These are phyloP conservation scores for Leptopilina syphax DNA, from an alignment of 2,888 invertebrate species.

Conservation along the genomic window DNA sequence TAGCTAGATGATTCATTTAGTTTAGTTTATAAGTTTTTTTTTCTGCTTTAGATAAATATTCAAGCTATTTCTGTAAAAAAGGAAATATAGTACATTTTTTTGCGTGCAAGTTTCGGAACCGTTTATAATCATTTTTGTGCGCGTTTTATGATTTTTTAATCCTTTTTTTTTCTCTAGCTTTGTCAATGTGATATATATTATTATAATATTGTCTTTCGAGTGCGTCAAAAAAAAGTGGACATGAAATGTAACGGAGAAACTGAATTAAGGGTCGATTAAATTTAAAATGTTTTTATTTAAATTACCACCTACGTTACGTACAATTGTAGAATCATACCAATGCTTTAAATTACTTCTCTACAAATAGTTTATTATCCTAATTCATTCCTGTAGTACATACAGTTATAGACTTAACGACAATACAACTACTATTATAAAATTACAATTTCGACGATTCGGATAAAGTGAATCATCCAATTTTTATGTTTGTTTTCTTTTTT, in stretches of 20 bases:
- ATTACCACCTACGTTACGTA: conserved; percentile 61
- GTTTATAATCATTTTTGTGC: conserved; percentile 23
- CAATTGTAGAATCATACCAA: conserved; percentile 68
- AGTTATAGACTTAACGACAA: conserved; percentile 61
- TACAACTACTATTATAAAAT: conserved; percentile 53
- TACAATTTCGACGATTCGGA: conserved; percentile 35
- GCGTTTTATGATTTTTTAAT: not conserved
- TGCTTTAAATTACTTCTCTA: conserved; percentile 63
- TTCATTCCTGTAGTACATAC: conserved; percentile 60
- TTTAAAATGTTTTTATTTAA: conserved; percentile 63
- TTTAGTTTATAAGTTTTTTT: too few species aligned
- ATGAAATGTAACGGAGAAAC: conserved; percentile 49
- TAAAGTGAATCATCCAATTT: conserved; percentile 23
- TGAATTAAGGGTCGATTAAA: conserved; percentile 51
- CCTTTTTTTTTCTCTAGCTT: conserved; percentile 45
- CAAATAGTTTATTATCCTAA: conserved; percentile 56
- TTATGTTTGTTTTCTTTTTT: not conserved
- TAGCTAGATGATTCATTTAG: too few species aligned
- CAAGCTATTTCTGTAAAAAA: too few species aligned
- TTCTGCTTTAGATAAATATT: too few species aligned
- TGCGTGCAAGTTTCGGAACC: conserved; percentile 24
- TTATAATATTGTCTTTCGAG: conserved; percentile 47
- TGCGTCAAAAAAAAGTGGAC: conserved; percentile 48
- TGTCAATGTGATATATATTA: conserved; percentile 48
- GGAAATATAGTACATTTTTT: too few species aligned